Evolutionary conservation across 1,140 invertebrate species (phyloP).

Genomic region (Lepidostoma basale): DNA sequence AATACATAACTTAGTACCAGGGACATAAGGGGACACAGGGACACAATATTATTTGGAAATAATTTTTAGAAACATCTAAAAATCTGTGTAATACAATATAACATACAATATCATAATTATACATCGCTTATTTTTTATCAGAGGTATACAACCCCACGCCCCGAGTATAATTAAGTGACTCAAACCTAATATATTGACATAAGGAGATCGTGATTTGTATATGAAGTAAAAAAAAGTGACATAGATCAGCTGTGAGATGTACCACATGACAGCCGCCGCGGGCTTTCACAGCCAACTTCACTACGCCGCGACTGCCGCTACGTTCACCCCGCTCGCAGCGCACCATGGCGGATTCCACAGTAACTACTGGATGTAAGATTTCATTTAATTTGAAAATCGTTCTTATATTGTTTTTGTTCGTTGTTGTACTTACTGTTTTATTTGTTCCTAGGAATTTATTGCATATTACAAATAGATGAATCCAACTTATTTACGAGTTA

Average conservation of each 20-base stretch:
- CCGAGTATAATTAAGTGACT: too few relatives aligned
- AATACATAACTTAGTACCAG: too few relatives aligned
- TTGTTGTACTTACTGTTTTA: neutral
- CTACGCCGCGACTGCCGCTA: slow-evolving; percentile 30
- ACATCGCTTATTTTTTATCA: too few relatives aligned
- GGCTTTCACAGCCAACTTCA: slow-evolving; percentile 42
- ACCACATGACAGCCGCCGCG: slow-evolving; percentile 34
- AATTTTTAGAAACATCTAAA: too few relatives aligned
- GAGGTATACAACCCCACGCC: too few relatives aligned
- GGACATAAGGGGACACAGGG: too few relatives aligned
- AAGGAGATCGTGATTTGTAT: too few relatives aligned
- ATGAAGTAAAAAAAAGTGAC: slow-evolving; percentile 17
- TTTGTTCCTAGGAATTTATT: neutral
- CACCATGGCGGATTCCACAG: slow-evolving; percentile 38
- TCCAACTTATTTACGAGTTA: neutral
- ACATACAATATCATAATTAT: too few relatives aligned
- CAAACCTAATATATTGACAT: too few relatives aligned
- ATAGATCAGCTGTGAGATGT: slow-evolving; percentile 33
- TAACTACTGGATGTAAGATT: slow-evolving; percentile 46
- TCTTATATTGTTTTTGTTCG: neutral
- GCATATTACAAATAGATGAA: neutral
- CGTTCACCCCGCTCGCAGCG: slow-evolving; percentile 30
- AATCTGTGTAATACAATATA: too few relatives aligned
- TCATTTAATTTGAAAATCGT: too few relatives aligned
- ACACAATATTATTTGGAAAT: too few relatives aligned